Percentiles rank a stretch among this genome's conserved stretches.
Conservation (phyloP, 2,888 invertebrate species). For the Diaphora mendica region DNA sequence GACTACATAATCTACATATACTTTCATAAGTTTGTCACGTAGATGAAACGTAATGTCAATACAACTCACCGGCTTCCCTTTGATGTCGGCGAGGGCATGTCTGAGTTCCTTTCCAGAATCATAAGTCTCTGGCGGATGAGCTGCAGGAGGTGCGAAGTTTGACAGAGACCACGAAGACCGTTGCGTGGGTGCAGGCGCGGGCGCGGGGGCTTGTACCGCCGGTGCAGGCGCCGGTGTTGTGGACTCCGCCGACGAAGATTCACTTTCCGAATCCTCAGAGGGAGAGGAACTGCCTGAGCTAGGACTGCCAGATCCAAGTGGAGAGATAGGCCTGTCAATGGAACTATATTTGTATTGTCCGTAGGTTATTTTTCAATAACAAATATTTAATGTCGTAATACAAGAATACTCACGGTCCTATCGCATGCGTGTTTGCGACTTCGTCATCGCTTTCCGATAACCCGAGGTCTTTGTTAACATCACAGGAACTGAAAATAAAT, state of each 20-base stretch:
- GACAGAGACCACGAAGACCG: constrained; percentile 82
- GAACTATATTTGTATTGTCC: neutral
- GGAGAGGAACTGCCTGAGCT: constrained; percentile 80
- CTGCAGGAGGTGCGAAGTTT: constrained; percentile 77
- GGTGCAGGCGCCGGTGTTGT: constrained; percentile 87
- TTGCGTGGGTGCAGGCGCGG: constrained; percentile 69
- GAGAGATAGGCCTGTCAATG: constrained; percentile 73
- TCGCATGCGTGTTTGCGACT: constrained; percentile 72
- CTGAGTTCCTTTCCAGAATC: constrained; percentile 86
- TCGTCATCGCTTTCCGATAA: constrained; percentile 94
- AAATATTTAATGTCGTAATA: neutral
- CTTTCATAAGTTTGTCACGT: neutral
- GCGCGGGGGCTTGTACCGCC: constrained; percentile 58
- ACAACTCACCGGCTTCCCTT: constrained; percentile 76
- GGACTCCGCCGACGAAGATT: constrained; percentile 88
- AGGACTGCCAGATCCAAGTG: constrained; percentile 80
- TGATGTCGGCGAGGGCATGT: constrained; percentile 85
- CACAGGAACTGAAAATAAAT: constrained; percentile 61
- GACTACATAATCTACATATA: too few relatives aligned
- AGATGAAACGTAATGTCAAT: neutral
- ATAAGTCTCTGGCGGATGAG: constrained; percentile 76
- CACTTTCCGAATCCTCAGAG: constrained; percentile 65
- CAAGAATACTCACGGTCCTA: constrained; percentile 76
- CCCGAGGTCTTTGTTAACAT: constrained; percentile 88
- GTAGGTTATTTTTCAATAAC: neutral